These are phyloP conservation scores for Fukomys damarensis DNA, from an alignment of 2,113 vertebrate genomes.

Conservation along the genomic window DNA sequence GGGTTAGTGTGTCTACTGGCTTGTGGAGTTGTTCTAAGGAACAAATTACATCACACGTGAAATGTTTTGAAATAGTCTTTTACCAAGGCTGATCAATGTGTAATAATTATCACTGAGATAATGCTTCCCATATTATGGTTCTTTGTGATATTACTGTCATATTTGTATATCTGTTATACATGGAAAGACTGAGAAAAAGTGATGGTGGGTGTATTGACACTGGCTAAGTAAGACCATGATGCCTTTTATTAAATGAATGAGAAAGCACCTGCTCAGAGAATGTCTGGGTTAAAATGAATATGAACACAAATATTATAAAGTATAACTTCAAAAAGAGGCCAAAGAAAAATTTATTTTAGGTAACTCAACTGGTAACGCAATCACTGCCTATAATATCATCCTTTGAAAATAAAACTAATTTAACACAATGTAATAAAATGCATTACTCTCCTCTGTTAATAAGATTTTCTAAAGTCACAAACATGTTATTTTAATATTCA, in stretches of 20 bases:
- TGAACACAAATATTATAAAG: not conserved
- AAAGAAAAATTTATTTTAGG: conserved; percentile 6
- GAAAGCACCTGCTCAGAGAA: not conserved
- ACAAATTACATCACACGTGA: not conserved
- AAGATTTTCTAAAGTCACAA: not conserved
- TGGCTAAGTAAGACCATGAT: not conserved
- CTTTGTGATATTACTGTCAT: not conserved
- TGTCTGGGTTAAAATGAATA: not conserved
- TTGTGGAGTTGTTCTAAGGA: not conserved
- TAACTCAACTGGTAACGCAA: not conserved
- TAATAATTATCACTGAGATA: not conserved
- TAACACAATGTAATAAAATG: not conserved
- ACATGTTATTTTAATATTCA: conserved; percentile 13
- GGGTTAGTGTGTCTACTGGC: not conserved
- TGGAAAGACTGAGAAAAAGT: not conserved
- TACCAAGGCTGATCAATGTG: not conserved
- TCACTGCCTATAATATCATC: not conserved
- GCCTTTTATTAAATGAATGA: not conserved
- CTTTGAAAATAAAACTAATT: conserved; percentile 42
- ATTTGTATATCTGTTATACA: not conserved
- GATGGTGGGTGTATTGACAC: not conserved
- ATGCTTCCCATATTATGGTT: not conserved
- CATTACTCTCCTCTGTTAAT: not conserved
- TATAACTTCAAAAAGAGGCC: conserved; percentile 2
- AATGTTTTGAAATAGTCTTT: conserved; percentile 38